These are phyloP conservation scores for Bambusicola thoracicus DNA, from an alignment of 2,113 vertebrate species.

Conservation along the genomic window DNA sequence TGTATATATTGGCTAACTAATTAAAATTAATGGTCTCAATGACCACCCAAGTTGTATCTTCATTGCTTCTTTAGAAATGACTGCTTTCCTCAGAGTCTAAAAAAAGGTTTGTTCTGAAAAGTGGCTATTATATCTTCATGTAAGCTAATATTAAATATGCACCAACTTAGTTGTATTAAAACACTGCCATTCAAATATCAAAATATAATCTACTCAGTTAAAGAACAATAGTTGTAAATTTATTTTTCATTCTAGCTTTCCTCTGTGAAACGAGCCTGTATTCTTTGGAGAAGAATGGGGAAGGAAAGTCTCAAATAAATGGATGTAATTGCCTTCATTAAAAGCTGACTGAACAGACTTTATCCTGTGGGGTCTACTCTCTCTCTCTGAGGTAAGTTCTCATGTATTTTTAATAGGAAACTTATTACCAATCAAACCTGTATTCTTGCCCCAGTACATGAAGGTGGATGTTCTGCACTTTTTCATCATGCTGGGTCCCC, in stretches of 20 bases:
- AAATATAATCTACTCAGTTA: not conserved
- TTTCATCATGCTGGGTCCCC: constrained; percentile 46
- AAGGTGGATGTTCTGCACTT: constrained; percentile 37
- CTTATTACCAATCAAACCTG: constrained; percentile 46
- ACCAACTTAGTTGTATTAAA: not conserved
- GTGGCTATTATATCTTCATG: not conserved
- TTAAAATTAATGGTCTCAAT: constrained; percentile 20
- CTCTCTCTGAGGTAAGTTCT: constrained; percentile 4
- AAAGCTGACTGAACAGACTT: constrained; percentile 21
- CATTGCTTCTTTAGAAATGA: not conserved
- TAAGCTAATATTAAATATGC: not conserved
- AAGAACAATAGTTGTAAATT: not conserved
- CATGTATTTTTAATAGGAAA: constrained; percentile 66
- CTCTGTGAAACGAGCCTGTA: not conserved
- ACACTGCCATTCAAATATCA: not conserved
- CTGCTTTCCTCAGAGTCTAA: constrained; percentile 5
- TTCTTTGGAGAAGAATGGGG: constrained; percentile 13
- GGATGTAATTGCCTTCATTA: constrained; percentile 44
- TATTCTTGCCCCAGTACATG: constrained; percentile 1
- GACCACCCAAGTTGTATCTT: not conserved
- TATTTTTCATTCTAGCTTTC: constrained; percentile 14
- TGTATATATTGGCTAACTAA: not conserved
- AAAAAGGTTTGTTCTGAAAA: not conserved
- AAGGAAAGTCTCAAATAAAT: not conserved
- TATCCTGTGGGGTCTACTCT: constrained; percentile 30